A percentile compares a stretch with the other conserved stretches of the same genome.
Conservation (phyloP, 2,797 vertebrate species). For the Phataginus tetradactyla region DNA sequence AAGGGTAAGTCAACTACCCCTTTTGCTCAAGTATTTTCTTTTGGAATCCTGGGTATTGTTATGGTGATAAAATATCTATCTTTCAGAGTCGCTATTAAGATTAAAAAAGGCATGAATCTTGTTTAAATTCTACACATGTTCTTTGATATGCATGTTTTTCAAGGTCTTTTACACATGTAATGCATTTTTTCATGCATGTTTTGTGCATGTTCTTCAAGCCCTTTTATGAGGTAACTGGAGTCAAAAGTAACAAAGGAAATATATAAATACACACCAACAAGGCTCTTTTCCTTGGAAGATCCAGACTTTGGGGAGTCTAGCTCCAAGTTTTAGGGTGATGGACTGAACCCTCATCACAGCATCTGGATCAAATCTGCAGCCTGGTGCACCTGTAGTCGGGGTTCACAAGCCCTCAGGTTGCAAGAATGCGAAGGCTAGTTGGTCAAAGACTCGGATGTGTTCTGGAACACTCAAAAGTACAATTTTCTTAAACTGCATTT, state of each 20-base stretch:
- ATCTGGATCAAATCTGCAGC: neutral
- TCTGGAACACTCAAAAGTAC: neutral
- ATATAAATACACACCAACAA: neutral
- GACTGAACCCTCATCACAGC: neutral
- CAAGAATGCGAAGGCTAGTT: neutral
- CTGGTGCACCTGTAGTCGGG: neutral
- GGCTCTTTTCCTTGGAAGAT: neutral
- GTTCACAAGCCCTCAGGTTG: neutral
- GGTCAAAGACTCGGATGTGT: neutral
- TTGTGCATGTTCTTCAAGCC: neutral
- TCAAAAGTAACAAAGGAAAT: neutral
- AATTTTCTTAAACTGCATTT: conserved; percentile 31
- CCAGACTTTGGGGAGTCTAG: neutral
- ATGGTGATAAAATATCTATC: neutral
- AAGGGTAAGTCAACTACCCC: neutral
- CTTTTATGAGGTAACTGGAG: neutral
- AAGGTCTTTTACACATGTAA: neutral
- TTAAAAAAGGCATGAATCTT: neutral
- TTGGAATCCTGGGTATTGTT: neutral
- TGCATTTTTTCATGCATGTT: neutral
- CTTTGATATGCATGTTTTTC: neutral
- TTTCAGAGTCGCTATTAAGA: neutral
- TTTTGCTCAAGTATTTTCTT: neutral
- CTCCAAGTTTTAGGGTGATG: neutral
- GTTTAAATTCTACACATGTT: neutral